Percentiles rank a stretch among this genome's conserved stretches.
These are phyloP conservation scores for Nylanderia fulva DNA, from an alignment of 1,140 invertebrate genomes.

Conservation along the genomic window DNA sequence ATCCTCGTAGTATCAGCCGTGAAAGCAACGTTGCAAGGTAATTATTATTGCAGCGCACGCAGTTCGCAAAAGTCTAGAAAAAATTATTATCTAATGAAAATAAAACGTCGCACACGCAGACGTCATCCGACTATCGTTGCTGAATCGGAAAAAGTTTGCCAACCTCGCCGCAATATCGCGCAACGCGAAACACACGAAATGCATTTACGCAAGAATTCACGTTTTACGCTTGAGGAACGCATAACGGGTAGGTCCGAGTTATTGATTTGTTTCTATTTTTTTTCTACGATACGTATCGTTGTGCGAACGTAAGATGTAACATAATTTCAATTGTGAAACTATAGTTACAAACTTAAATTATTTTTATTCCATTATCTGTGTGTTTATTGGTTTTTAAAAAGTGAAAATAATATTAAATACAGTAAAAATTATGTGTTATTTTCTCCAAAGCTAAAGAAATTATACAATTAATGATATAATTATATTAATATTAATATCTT, in stretches of 20 bases:
- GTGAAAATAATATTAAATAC: background rate
- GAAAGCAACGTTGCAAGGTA: constrained; percentile 8
- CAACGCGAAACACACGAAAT: constrained; percentile 27
- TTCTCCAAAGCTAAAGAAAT: background rate
- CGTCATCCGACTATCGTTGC: background rate
- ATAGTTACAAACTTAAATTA: background rate
- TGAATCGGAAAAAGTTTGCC: constrained; percentile 43
- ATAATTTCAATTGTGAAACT: background rate
- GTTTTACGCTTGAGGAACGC: constrained; percentile 41
- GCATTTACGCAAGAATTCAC: constrained; percentile 42
- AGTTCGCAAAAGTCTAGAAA: background rate
- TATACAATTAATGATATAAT: constrained; percentile 6
- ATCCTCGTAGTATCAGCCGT: constrained; percentile 18
- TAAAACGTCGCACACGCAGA: background rate
- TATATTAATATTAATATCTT: background rate
- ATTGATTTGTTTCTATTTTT: constrained; percentile 50
- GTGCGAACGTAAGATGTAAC: background rate
- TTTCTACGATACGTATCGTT: constrained; percentile 29
- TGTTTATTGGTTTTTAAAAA: background rate
- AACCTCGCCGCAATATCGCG: constrained; percentile 11
- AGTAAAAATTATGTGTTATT: background rate
- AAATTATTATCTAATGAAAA: constrained; percentile 48
- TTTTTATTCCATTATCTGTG: background rate
- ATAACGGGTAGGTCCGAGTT: constrained; percentile 24
- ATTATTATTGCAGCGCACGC: constrained; percentile 9